Conservation (phyloP, 2,797 vertebrate genomes). For the Smutsia temminckii region DNA sequence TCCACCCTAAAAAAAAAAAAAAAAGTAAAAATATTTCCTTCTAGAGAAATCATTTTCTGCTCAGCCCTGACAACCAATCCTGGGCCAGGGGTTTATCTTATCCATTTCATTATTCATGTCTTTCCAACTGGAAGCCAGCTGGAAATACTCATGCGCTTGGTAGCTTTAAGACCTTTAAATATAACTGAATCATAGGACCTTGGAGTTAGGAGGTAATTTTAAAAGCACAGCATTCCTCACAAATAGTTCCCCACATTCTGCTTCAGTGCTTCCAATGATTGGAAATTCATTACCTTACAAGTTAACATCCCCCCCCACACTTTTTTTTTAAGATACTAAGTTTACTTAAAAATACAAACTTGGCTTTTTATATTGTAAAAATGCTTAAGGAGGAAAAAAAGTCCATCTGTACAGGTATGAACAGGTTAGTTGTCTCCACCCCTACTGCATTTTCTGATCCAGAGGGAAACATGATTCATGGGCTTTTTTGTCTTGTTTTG, state of each 20-base stretch:
- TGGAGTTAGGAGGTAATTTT: background rate
- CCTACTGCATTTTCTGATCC: background rate
- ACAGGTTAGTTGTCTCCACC: background rate
- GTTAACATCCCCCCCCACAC: background rate
- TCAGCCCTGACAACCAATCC: background rate
- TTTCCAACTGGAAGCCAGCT: background rate
- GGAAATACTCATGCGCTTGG: background rate
- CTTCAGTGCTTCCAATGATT: background rate
- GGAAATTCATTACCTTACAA: conserved; percentile 20
- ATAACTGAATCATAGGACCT: background rate
- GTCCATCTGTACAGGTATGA: background rate
- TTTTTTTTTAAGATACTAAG: background rate
- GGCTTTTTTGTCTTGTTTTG: background rate
- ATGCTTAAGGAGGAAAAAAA: background rate
- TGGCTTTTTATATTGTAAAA: conserved; percentile 3
- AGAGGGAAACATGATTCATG: background rate
- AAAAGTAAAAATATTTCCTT: background rate
- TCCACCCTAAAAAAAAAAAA: background rate
- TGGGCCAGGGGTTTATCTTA: background rate
- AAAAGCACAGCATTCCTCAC: background rate
- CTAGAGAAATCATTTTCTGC: background rate
- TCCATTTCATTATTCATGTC: conserved; percentile 4
- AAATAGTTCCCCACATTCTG: conserved; percentile 2
- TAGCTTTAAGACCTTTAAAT: background rate
- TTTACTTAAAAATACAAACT: conserved; percentile 44